phyloP scores from a whole-genome alignment of 2,113 vertebrate species.

The Oxyruncus cristatus region DNA sequence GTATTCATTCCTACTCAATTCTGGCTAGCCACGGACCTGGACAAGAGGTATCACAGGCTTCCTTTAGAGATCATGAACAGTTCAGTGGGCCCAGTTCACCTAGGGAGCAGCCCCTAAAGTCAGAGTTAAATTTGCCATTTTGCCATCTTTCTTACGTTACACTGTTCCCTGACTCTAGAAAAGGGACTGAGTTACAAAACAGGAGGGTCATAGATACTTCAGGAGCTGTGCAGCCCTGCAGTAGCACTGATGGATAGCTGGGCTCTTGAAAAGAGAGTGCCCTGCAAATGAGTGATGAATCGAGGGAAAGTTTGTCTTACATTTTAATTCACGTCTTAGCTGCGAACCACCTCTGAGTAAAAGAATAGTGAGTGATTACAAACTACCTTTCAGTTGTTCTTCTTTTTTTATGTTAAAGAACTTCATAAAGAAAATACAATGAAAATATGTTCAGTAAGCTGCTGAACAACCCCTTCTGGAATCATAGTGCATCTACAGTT shows the following conservation, averaged over 20 bases:
- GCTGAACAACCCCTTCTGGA: background rate
- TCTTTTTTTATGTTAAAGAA: background rate
- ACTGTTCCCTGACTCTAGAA: background rate
- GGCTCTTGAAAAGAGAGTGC: background rate
- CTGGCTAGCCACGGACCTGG: background rate
- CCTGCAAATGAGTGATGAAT: background rate
- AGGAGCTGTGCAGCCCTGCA: background rate
- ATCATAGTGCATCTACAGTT: background rate
- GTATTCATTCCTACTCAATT: background rate
- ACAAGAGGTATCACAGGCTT: background rate
- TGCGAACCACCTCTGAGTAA: background rate
- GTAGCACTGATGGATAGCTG: background rate
- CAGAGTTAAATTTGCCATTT: background rate
- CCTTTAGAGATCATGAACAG: background rate
- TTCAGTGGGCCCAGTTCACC: background rate
- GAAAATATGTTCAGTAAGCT: background rate
- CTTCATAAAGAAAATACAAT: background rate
- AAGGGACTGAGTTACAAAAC: background rate
- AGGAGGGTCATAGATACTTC: background rate
- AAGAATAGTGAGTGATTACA: background rate
- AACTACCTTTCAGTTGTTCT: background rate
- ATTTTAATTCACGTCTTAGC: background rate
- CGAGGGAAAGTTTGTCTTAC: background rate
- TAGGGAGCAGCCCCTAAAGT: background rate
- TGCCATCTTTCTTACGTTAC: background rate